These are phyloP conservation scores for Rambutsinella grinnellia DNA, from an alignment of 2,888 invertebrate genomes.

Conservation along the genomic window DNA sequence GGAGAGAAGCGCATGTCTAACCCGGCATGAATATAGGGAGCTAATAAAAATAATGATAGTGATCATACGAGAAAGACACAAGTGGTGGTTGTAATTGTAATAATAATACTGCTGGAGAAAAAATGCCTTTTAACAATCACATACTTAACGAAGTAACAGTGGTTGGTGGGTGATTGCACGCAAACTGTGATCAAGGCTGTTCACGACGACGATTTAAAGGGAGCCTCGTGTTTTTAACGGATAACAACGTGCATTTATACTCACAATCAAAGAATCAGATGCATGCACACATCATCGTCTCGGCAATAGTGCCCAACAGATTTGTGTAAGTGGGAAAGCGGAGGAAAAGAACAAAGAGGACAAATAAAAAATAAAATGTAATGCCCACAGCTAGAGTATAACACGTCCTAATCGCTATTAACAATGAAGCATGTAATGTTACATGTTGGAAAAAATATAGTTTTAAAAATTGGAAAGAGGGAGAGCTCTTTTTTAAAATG, in stretches of 20 bases:
- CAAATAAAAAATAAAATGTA: conserved; percentile 27
- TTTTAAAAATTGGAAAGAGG: not conserved
- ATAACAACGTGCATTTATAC: conserved; percentile 10
- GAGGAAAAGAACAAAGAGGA: conserved; percentile 19
- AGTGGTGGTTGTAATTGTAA: conserved; percentile 48
- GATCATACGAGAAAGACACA: conserved; percentile 32
- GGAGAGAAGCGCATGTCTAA: not conserved
- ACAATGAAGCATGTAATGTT: conserved; percentile 18
- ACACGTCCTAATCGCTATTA: conserved; percentile 11
- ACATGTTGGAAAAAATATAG: not conserved
- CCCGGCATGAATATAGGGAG: not conserved
- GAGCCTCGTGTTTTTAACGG: conserved; percentile 12
- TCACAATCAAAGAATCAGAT: not conserved
- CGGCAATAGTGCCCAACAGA: conserved; percentile 5
- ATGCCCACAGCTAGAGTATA: no score
- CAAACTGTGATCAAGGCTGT: conserved; percentile 15
- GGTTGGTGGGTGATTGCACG: conserved; percentile 34
- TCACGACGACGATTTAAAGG: conserved; percentile 16
- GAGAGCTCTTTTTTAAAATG: not conserved
- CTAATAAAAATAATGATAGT: conserved; percentile 45
- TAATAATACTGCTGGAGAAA: conserved; percentile 43
- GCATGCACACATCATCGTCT: not conserved
- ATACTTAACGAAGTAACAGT: conserved; percentile 36
- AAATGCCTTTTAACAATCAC: conserved; percentile 49
- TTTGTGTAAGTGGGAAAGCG: not conserved